Conservation (phyloP, 2,797 vertebrate genomes). For the Trematomus bernacchii region DNA sequence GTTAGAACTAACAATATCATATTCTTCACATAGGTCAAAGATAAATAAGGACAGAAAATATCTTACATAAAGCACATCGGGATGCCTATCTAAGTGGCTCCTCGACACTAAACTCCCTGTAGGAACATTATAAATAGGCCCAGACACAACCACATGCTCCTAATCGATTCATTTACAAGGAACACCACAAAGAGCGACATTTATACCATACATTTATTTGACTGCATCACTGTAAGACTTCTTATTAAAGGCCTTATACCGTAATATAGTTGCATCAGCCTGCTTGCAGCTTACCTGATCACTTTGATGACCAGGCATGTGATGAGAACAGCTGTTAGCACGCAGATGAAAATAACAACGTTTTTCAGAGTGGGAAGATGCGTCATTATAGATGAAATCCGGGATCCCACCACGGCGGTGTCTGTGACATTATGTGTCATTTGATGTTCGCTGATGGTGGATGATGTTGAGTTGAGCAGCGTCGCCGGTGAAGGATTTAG, state of each 20-base stretch:
- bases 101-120: constrained; percentile 6
- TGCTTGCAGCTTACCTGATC: constrained; percentile 85
- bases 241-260: neutral
- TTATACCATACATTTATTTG: neutral
- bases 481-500: constrained; percentile 62
- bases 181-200: neutral
- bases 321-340: constrained; percentile 88
- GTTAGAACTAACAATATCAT: neutral
- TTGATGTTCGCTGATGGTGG: constrained; percentile 43
- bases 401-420: constrained; percentile 80
- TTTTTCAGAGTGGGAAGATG: constrained; percentile 92
- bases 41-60: neutral
- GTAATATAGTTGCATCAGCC: neutral
- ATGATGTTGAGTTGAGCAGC: constrained; percentile 73
- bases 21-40: neutral
- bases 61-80: neutral
- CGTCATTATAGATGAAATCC: constrained; percentile 85
- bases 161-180: constrained; percentile 21
- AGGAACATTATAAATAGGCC: constrained; percentile 23
- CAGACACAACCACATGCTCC: constrained; percentile 26
- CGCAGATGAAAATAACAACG: constrained; percentile 89
- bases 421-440: constrained; percentile 66
- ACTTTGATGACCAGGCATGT: constrained; percentile 91
- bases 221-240: neutral
- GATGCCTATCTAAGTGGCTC: neutral